Conservation (phyloP, 2,113 vertebrate genomes). For the Pseudopodoces humilis region DNA sequence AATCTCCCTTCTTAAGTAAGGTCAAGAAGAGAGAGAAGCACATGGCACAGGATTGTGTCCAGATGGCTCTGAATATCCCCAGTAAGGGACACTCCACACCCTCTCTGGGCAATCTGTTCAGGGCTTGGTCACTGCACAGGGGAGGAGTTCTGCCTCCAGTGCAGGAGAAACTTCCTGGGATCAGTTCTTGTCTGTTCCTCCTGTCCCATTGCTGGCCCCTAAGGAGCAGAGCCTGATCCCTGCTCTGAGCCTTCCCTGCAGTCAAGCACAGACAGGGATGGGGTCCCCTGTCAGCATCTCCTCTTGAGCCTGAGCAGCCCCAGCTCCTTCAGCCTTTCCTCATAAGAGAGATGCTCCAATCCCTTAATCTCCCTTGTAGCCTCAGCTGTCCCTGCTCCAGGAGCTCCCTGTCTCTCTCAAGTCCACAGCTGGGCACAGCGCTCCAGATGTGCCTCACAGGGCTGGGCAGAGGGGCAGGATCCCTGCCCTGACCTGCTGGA, state of each 20-base stretch:
- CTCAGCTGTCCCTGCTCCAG: not conserved
- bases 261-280: not conserved
- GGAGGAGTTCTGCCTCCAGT: not conserved
- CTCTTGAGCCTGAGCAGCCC: not conserved
- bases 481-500: not conserved
- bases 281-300: not conserved
- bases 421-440: not conserved
- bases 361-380: not conserved
- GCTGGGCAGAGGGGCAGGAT: not conserved
- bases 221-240: not conserved
- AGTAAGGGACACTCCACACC: not conserved
- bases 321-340: not conserved
- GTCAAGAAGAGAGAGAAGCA: not conserved
- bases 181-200: not conserved
- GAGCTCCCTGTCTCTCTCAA: not conserved
- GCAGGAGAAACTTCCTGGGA: too few relatives aligned
- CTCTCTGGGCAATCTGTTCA: not conserved
- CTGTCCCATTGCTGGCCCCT: accelerated
- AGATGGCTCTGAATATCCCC: not conserved
- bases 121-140: accelerated
- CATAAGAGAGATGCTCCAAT: not conserved
- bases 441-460: not conserved
- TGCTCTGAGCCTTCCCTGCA: not conserved
- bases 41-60: not conserved
- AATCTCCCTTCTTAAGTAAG: not conserved